Percentiles rank a stretch among this genome's conserved stretches.
These are phyloP conservation scores for Trissoscelio sp. DNA, from an alignment of 2,888 invertebrate species.

Conservation along the genomic window DNA sequence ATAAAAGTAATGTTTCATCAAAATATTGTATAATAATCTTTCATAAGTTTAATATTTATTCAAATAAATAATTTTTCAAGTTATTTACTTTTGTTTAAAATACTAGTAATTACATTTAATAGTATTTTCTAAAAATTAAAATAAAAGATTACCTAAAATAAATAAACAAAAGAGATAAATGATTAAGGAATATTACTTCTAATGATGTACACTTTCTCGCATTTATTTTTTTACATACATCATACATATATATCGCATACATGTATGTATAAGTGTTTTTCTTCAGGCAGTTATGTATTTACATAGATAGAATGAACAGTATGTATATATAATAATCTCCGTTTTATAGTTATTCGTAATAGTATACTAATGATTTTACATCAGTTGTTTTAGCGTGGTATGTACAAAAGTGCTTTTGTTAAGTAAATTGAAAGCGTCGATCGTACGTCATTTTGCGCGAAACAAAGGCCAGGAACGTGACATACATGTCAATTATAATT, in stretches of 20 bases:
- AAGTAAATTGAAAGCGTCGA: conserved; percentile 64
- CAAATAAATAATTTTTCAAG: no score
- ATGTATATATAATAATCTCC: conserved; percentile 72
- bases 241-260: conserved; percentile 67
- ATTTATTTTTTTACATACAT: conserved; percentile 69
- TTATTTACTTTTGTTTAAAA: no score
- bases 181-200: conserved; percentile 27
- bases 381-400: conserved; percentile 74
- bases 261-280: conserved; percentile 69
- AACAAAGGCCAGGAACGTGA: conserved; percentile 65
- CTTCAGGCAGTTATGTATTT: conserved; percentile 83
- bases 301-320: conserved; percentile 81
- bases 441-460: conserved; percentile 59
- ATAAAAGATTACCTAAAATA: no score
- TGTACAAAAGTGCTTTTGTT: conserved; percentile 77
- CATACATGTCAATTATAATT: conserved; percentile 54
- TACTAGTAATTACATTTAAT: no score
- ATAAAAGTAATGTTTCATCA: no score
- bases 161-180: conserved; percentile 20
- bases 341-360: conserved; percentile 67
- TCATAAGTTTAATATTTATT: no score
- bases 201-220: conserved; percentile 65
- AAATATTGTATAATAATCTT: no score
- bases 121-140: no score
- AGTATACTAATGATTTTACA: conserved; percentile 70